Base-by-base conservation (phyloP, 2,113 vertebrate species). In the Centropus bengalensis region DNA sequence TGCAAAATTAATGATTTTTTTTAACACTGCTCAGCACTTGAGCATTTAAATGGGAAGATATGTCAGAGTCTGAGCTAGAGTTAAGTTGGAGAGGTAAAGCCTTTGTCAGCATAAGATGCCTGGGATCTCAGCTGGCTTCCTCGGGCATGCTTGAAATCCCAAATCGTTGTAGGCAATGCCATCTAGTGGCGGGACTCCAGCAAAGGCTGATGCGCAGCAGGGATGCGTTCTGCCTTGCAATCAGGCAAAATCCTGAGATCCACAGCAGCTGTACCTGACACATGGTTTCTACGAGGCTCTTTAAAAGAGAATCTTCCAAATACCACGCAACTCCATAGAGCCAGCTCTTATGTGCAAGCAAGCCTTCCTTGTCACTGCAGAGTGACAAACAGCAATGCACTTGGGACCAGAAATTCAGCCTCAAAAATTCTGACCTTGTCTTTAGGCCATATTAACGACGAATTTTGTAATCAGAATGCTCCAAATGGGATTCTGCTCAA, bases 161-260 rank as follows among this genome's bases (percentile, higher is more conserved):
- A 93, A 91, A 82, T 2, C 7, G 4, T 68, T 68, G 93, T 12
- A 67, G 89, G 90, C 94, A 84, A 22, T 64, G 92, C 98, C 97
- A 97, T 70, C 98, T 97, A 95, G 97, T 91, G 98, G 96, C 32
- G 40, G 13, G 0, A 90, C 27, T 71, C 14, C 15, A 33, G 51
- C 42, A 95, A 36, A 77, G 76, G 51, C 32, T 1, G 12, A 45
- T 8, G 40, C 38, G 59, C 33, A n/a, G 6, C 33, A 42, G 8
- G 52, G 51, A 2, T 2, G 13, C 8, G n/a, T 8, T 88, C 59
- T 12, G 45, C 6, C 20, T 11, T 5, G 7, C 1, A 4, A 83
- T 24, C 62, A 62, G 28, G 30, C 58, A 58, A 33, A 62, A 54
- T 0, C 14, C 20, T 21, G n/a, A 36, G 80, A 47, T n/a, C 32